phyloP scores from a whole-genome alignment of 2,888 invertebrate species.

The Pardosa pseudoannulata region DNA sequence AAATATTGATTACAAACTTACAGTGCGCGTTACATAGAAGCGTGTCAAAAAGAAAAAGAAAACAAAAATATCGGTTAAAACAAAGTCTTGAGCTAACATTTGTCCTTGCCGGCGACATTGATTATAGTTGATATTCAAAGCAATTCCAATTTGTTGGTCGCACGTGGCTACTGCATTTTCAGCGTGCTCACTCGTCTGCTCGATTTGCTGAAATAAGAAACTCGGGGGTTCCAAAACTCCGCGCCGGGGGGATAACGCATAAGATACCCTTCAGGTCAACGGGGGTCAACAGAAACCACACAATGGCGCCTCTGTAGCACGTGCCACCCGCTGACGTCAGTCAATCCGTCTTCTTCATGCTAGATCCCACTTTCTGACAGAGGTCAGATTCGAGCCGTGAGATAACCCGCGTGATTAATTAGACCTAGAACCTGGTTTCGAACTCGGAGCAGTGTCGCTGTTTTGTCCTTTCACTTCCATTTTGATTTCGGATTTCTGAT shows the following conservation, averaged over 20 bases:
- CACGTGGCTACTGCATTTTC: background rate
- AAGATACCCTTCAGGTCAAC: conserved; percentile 30
- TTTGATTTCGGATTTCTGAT: conserved; percentile 23
- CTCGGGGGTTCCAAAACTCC: background rate
- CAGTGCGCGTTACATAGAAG: too few relatives aligned
- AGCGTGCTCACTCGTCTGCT: background rate
- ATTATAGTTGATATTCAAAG: too few relatives aligned
- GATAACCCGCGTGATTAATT: conserved; percentile 69
- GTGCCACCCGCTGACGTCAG: conserved; percentile 67
- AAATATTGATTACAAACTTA: too few relatives aligned
- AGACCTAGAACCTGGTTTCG: conserved; percentile 36
- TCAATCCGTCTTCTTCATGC: conserved; percentile 63
- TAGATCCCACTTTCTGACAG: conserved; percentile 54
- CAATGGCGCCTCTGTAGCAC: conserved; percentile 70
- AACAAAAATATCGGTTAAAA: too few relatives aligned
- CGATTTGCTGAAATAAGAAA: background rate
- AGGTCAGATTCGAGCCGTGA: conserved; percentile 68
- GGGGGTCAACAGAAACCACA: conserved; percentile 66
- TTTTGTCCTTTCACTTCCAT: background rate
- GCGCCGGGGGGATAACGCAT: background rate
- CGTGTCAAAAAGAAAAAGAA: too few relatives aligned
- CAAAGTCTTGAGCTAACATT: too few relatives aligned
- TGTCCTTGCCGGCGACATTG: too few relatives aligned
- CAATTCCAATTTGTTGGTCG: too few relatives aligned
- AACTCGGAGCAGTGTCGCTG: conserved; percentile 23